Base-by-base conservation (phyloP, 2,113 vertebrate species). In the Circaetus cinerascens region DNA sequence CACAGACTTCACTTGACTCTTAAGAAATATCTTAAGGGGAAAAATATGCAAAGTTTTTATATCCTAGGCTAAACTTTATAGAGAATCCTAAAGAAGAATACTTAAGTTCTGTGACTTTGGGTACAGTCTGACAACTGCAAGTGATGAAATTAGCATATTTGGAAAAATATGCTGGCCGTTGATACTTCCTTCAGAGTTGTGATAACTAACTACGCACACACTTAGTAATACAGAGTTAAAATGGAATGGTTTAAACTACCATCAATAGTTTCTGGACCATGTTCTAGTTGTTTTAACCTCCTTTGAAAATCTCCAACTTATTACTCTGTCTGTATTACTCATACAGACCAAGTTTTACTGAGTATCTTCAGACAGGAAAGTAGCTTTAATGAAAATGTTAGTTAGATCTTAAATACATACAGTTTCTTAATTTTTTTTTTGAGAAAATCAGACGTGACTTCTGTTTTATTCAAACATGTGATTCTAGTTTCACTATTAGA, bases 1-100 rank as follows among this genome's bases (percentile, higher is more conserved):
- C 59, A 90, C 8, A 56, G 53, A 26, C 12, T 79, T 60, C 27
- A 75, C n/a, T 15, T 36, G 18, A 74, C 38, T 75, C 19, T 50
- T 22, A 27, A 27, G 38, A 63, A 94, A 81, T 3, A 74, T 19
- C 29, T 57, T 50, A n/a, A 74, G 16, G 8, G 11, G 12, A 40
- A 77, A 83, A 53, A 34, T 3, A 66, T 0, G 0, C 7, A 0
- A 76, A 48, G 15, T 11, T 90, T 77, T 78, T 16, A 23, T 5
- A 80, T 13, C 3, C 46, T 23, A 55, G 41, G 45, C 11, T 80
- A 10, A 51, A 40, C 6, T 41, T 36, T 6, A 48, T 0, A 41
- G 43, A 78, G 25, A 90, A 27, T 5, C 6, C 46, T 75, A 8
- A 69, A 38, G 32, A 46, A 57, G 1, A 73, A 23, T 12, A 32